These are phyloP conservation scores for Ametastegia equiseti DNA, from an alignment of 2,888 invertebrate species.

Conservation along the genomic window DNA sequence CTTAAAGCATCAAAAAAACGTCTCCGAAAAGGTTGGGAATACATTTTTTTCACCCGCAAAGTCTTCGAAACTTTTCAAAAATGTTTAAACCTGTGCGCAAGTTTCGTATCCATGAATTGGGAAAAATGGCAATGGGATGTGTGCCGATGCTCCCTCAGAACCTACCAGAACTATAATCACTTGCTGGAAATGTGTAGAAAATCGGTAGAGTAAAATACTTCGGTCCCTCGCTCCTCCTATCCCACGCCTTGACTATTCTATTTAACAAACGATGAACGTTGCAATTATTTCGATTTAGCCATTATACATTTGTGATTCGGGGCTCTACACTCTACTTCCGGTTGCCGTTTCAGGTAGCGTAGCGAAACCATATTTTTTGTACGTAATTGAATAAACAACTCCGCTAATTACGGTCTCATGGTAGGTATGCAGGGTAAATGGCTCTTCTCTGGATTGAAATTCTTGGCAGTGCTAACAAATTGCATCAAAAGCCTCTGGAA, in stretches of 20 bases:
- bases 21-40: too few relatives aligned
- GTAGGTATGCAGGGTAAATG: neutral
- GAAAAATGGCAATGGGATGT: too few relatives aligned
- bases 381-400: neutral
- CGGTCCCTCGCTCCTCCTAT: neutral
- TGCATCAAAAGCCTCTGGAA: neutral
- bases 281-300: neutral
- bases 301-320: neutral
- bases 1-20: too few relatives aligned
- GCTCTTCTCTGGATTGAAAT: neutral
- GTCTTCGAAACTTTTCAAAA: too few relatives aligned
- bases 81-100: too few relatives aligned
- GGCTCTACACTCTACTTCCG: neutral
- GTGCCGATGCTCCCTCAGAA: too few relatives aligned
- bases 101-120: too few relatives aligned
- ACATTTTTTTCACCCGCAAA: too few relatives aligned
- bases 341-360: neutral
- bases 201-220: neutral
- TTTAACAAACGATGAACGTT: neutral
- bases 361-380: neutral
- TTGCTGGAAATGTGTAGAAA: neutral
- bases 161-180: too few relatives aligned
- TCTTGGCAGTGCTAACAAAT: neutral
- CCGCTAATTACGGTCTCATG: neutral
- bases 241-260: neutral